A percentile compares a stretch with the other conserved stretches of the same genome.
These are phyloP conservation scores for Xestobium rufovillosum DNA, from an alignment of 2,888 invertebrate genomes.

Conservation along the genomic window DNA sequence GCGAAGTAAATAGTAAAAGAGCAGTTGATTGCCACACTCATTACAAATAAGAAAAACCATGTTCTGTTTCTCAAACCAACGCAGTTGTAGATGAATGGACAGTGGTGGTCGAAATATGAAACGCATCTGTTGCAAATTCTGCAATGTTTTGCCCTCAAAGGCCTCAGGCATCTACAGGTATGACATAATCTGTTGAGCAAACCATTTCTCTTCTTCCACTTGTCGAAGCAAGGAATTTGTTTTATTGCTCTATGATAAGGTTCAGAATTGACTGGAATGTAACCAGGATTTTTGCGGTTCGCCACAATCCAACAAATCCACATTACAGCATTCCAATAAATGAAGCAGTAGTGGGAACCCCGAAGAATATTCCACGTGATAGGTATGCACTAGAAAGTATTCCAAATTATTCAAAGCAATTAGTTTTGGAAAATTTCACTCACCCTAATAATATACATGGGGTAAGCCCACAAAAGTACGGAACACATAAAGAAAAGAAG, in stretches of 20 bases:
- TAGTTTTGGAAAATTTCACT: too few species aligned
- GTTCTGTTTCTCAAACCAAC: slow-evolving; percentile 85
- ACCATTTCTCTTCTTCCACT: slow-evolving; percentile 81
- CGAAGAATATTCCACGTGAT: slow-evolving; percentile 83
- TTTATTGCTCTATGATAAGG: slow-evolving; percentile 85
- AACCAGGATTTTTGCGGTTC: slow-evolving; percentile 83
- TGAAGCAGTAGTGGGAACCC: slow-evolving; percentile 81
- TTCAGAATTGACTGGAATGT: slow-evolving; percentile 81
- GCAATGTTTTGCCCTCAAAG: slow-evolving; percentile 85
- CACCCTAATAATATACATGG: slow-evolving; percentile 84
- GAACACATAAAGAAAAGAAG: slow-evolving; percentile 78
- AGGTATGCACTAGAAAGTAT: slow-evolving; percentile 70
- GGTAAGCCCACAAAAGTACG: slow-evolving; percentile 85
- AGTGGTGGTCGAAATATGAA: slow-evolving; percentile 87
- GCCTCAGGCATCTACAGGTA: slow-evolving; percentile 79
- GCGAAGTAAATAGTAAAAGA: slow-evolving; percentile 83
- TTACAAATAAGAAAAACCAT: slow-evolving; percentile 88
- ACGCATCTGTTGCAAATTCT: slow-evolving; percentile 76
- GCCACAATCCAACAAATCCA: slow-evolving; percentile 90
- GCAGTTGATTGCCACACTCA: slow-evolving; percentile 82
- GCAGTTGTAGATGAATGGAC: slow-evolving; percentile 93
- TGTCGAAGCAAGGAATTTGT: slow-evolving; percentile 87
- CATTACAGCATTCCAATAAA: slow-evolving; percentile 87
- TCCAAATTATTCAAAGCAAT: too few species aligned
- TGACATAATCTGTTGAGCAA: slow-evolving; percentile 80